Evolutionary conservation across 1,140 invertebrate genomes (phyloP).

Genomic region (Nautilus pompilius): DNA sequence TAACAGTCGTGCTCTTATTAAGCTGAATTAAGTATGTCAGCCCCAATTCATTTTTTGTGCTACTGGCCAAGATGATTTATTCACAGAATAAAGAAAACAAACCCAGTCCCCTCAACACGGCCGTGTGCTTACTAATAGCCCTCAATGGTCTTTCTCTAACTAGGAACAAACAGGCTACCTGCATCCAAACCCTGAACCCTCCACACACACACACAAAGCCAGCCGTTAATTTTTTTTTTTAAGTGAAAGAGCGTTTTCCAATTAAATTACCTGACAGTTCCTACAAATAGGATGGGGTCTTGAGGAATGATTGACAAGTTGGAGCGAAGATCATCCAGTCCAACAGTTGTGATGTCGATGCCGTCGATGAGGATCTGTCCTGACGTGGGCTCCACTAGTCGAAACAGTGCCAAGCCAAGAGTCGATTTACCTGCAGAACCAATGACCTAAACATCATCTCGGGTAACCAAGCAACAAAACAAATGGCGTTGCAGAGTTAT

Average conservation of each 20-base stretch:
- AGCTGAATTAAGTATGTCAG: too few relatives aligned
- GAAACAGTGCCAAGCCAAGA: slow-evolving; percentile 59
- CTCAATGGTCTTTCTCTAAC: not conserved
- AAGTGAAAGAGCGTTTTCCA: not conserved
- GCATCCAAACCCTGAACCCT: not conserved
- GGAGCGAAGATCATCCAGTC: slow-evolving; percentile 46
- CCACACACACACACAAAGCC: not conserved
- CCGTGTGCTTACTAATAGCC: not conserved
- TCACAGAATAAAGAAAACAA: not conserved
- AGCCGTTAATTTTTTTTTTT: not conserved
- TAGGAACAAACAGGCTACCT: not conserved
- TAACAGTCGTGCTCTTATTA: too few relatives aligned
- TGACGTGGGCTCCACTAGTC: slow-evolving; percentile 57
- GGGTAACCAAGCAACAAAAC: too few relatives aligned
- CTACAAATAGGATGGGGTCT: slow-evolving; percentile 59
- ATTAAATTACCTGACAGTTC: slow-evolving; percentile 44
- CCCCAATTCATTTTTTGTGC: too few relatives aligned
- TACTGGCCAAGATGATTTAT: too few relatives aligned
- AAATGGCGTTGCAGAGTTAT: slow-evolving; percentile 46
- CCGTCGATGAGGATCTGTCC: slow-evolving; percentile 51
- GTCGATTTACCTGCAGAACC: slow-evolving; percentile 66
- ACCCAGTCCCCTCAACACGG: not conserved
- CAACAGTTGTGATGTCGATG: slow-evolving; percentile 42
- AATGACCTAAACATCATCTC: too few relatives aligned
- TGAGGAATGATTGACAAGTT: slow-evolving; percentile 55